Evolutionary conservation across 2,113 vertebrate genomes (phyloP).

Genomic region (Cebidichthys violaceus): DNA sequence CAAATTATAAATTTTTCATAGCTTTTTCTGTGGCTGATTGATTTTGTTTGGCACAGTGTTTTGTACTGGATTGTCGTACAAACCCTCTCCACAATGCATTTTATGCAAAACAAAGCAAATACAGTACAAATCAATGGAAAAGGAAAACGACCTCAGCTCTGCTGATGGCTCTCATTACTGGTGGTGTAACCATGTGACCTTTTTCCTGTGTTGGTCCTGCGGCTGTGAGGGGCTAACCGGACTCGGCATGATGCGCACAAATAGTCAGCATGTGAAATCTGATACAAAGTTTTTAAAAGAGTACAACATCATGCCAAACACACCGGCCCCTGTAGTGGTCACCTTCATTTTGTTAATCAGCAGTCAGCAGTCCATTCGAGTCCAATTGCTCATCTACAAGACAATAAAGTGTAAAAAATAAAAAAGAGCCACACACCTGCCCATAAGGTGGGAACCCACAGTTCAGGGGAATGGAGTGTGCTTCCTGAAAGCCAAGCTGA

Average conservation of each 20-base stretch:
- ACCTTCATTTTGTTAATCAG: constrained; percentile 4
- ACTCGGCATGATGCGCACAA: background rate
- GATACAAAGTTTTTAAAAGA: background rate
- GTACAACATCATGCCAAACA: background rate
- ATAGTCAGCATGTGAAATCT: background rate
- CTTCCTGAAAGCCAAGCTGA: constrained; percentile 25
- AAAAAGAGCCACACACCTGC: background rate
- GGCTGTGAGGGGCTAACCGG: background rate
- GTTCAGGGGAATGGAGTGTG: constrained; percentile 3
- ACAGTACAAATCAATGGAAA: constrained; percentile 2
- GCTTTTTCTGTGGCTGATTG: constrained; percentile 24
- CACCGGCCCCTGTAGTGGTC: background rate
- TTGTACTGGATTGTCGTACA: constrained; percentile 50
- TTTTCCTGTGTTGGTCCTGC: constrained; percentile 12
- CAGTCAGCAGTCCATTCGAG: constrained; percentile 6
- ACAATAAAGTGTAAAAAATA: background rate
- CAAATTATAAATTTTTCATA: background rate
- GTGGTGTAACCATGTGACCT: constrained; percentile 43
- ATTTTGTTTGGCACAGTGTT: constrained; percentile 48
- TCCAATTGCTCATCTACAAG: background rate
- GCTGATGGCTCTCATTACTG: constrained; percentile 22
- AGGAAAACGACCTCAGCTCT: constrained; percentile 21
- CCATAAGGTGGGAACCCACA: background rate
- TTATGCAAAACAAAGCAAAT: constrained; percentile 12
- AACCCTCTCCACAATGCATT: constrained; percentile 24